These are phyloP conservation scores for Zalophus californianus DNA, from an alignment of 2,797 vertebrate species.

Conservation along the genomic window DNA sequence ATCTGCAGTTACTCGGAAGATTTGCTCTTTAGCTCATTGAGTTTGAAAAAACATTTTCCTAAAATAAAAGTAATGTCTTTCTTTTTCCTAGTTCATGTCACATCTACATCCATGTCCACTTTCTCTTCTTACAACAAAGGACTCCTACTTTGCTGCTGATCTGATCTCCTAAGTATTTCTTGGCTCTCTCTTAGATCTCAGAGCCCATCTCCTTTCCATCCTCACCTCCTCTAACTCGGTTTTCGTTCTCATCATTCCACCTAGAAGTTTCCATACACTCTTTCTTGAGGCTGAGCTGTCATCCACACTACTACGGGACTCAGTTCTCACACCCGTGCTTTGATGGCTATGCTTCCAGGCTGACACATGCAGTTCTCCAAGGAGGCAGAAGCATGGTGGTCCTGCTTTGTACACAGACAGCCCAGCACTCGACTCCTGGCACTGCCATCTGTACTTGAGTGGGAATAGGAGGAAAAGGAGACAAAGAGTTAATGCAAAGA, in stretches of 20 bases:
- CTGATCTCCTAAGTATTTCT: background rate
- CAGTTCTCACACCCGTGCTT: background rate
- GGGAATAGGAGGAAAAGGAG: background rate
- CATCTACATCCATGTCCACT: background rate
- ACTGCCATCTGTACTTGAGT: background rate
- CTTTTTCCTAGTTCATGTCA: background rate
- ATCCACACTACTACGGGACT: background rate
- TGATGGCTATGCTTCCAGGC: background rate
- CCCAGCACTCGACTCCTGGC: background rate
- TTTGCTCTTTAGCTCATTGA: background rate
- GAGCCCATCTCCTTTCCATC: background rate
- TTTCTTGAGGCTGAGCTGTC: background rate
- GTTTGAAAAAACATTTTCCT: slow-evolving; percentile 39
- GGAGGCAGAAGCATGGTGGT: background rate
- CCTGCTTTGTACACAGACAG: background rate
- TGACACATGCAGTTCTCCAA: background rate
- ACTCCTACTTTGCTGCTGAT: too few relatives aligned
- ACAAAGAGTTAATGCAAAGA: background rate
- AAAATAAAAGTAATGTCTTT: slow-evolving; percentile 35
- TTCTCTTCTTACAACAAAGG: background rate
- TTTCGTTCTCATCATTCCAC: background rate
- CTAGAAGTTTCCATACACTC: background rate
- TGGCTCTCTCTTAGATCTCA: background rate
- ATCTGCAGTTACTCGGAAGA: background rate
- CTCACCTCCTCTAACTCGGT: background rate